A percentile compares a stretch with the other conserved stretches of the same genome.
Conservation (phyloP, 1,140 invertebrate genomes). For the Paraescarpia echinospica region DNA sequence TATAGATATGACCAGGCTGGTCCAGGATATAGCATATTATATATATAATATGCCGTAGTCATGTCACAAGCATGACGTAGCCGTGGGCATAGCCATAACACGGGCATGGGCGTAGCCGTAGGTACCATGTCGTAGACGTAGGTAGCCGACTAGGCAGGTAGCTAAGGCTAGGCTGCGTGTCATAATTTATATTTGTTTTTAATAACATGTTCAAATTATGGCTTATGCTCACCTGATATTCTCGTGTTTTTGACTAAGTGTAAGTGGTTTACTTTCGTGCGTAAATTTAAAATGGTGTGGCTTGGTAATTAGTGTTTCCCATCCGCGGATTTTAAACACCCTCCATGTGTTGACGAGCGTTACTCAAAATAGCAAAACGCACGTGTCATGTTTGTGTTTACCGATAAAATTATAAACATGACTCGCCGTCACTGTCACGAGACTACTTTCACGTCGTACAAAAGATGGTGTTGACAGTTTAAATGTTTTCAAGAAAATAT, state of each 20-base stretch:
- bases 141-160: not conserved
- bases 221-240: not conserved
- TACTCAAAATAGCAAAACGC: not conserved
- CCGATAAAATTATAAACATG: not conserved
- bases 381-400: not conserved
- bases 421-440: no score
- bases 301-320: not conserved
- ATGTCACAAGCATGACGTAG: no score
- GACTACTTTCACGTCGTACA: not conserved
- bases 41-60: no score
- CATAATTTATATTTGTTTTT: no score
- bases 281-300: not conserved
- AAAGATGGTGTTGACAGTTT: not conserved
- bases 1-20: no score
- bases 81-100: no score
- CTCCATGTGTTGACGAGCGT: not conserved
- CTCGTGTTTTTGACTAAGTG: not conserved
- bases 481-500: not conserved
- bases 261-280: not conserved
- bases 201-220: not conserved
- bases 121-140: not conserved
- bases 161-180: no score
- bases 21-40: no score
- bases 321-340: not conserved
- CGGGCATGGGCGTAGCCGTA: no score